A percentile compares a stretch with the other conserved stretches of the same genome.
These are phyloP conservation scores for Hermodice carunculata DNA, from an alignment of 2,888 invertebrate species.

Conservation along the genomic window DNA sequence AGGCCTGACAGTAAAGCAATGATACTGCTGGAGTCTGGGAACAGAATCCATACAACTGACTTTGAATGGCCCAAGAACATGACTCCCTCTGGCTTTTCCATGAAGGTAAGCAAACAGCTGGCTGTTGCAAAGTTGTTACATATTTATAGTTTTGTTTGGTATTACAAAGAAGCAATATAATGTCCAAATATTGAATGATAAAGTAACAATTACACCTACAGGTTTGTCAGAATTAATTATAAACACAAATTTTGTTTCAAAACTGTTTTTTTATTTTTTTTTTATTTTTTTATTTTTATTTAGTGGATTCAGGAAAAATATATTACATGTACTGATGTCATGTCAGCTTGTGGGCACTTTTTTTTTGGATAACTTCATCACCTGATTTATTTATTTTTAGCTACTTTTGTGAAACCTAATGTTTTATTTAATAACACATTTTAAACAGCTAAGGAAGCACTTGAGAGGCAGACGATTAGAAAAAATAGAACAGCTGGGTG, in stretches of 20 bases:
- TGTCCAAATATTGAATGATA: no score
- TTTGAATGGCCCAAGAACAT: conserved; percentile 99
- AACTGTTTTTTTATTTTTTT: no score
- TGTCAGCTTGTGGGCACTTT: no score
- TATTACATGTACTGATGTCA: no score
- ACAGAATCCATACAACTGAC: conserved; percentile 90
- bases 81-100: conserved; percentile 94
- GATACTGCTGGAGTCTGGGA: conserved; percentile 93
- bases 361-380: neutral
- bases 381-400: neutral
- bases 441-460: conserved; percentile 88
- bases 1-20: conserved; percentile 89
- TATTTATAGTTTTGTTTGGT: no score
- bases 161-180: no score
- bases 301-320: no score
- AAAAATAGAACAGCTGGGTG: conserved; percentile 86
- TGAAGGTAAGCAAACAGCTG: conserved; percentile 87
- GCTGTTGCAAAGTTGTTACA: no score
- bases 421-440: neutral
- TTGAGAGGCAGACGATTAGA: conserved; percentile 95
- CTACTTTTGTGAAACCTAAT: neutral
- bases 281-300: no score
- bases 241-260: no score
- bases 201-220: no score
- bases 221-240: no score